Conservation (phyloP, 2,113 vertebrate species). For the Stictonetta naevosa region DNA sequence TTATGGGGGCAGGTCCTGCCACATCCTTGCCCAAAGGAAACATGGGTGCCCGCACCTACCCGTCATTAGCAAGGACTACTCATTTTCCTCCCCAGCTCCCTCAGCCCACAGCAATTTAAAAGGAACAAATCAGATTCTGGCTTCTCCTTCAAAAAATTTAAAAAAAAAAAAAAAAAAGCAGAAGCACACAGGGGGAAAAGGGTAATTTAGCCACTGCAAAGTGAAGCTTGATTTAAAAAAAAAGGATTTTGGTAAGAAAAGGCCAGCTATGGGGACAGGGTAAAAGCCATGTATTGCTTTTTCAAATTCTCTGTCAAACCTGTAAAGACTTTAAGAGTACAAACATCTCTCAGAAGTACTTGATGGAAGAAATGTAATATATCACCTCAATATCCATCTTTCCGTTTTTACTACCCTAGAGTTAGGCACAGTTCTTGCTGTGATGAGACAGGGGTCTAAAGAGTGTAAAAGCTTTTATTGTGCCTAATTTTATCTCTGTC, state of each 20-base stretch:
- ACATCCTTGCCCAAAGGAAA: no score
- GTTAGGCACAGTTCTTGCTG: neutral
- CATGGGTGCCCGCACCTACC: no score
- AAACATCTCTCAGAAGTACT: neutral
- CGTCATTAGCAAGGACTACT: neutral
- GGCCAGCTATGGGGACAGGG: neutral
- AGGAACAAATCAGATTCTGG: neutral
- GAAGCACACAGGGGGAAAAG: neutral
- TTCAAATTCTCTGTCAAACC: neutral
- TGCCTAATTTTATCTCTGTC: conserved; percentile 17
- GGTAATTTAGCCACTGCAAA: neutral
- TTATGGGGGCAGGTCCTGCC: neutral
- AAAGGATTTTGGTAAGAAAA: neutral
- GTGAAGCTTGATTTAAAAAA: neutral
- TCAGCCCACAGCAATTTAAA: neutral
- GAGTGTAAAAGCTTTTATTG: neutral
- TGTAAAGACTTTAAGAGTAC: neutral
- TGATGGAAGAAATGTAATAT: accelerated
- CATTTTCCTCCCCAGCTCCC: accelerated
- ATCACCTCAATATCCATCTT: neutral
- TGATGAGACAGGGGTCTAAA: neutral
- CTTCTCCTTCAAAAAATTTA: neutral
- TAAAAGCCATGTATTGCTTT: neutral
- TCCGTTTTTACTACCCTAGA: neutral
- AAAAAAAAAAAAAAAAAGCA: neutral